phyloP scores from a whole-genome alignment of 2,113 vertebrate species.

The Rynchops niger region DNA sequence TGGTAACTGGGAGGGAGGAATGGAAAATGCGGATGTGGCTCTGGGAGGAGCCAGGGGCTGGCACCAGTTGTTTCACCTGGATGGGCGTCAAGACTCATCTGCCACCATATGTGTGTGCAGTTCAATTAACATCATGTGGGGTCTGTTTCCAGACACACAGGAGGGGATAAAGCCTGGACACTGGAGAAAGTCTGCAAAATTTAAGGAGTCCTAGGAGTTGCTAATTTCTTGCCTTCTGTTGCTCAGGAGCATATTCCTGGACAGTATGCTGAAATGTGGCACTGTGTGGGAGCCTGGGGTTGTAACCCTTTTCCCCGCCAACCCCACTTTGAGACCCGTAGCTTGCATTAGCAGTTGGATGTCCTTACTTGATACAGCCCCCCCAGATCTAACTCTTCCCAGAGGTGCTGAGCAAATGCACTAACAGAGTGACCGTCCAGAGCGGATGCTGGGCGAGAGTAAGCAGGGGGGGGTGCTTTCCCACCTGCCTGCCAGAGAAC shows the following conservation, averaged over 20 bases:
- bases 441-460: rapidly evolving
- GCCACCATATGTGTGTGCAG: neutral
- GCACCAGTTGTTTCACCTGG: neutral
- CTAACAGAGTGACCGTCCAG: neutral
- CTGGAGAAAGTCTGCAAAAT: neutral
- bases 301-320: neutral
- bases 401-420: neutral
- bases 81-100: neutral
- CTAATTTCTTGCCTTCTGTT: neutral
- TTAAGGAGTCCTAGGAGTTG: neutral
- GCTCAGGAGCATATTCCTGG: neutral
- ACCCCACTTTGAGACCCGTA: neutral
- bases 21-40: neutral
- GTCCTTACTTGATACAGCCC: neutral
- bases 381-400: neutral
- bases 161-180: neutral
- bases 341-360: neutral
- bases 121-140: rapidly evolving
- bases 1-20: neutral
- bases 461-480: neutral
- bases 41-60: neutral
- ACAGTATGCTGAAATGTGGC: neutral
- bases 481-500: no score
- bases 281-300: neutral
- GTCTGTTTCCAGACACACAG: neutral